Evolutionary conservation across 2,888 invertebrate species (phyloP).

Genomic region (Scaptomyza cyrtandrae): DNA sequence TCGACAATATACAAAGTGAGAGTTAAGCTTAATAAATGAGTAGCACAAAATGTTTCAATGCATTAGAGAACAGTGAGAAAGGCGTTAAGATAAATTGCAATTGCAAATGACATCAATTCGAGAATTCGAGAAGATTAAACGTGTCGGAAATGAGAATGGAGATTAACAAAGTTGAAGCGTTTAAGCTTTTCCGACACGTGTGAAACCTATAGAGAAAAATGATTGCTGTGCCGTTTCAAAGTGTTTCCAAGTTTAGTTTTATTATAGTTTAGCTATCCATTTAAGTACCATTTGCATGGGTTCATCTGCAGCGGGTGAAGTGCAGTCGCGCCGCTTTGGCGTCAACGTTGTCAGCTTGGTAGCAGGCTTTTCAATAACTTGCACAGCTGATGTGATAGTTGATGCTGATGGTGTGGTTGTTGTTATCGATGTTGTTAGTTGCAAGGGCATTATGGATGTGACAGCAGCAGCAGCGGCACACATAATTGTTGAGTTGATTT

Average conservation of each 20-base stretch:
- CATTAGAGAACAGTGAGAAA: conserved; percentile 18
- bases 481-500: conserved; percentile 38
- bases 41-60: conserved; percentile 53
- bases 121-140: background rate
- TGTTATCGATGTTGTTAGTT: conserved; percentile 30
- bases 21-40: conserved; percentile 2
- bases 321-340: conserved; percentile 12
- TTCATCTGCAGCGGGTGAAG: conserved; percentile 41
- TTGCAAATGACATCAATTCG: background rate
- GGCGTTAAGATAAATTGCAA: conserved; percentile 7
- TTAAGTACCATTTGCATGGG: conserved; percentile 62
- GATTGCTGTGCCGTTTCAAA: conserved; percentile 61
- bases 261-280: conserved; percentile 25
- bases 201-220: conserved; percentile 8
- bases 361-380: conserved; percentile 40
- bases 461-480: conserved; percentile 50
- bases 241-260: conserved; percentile 14
- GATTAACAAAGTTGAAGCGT: background rate
- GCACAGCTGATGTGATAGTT: conserved; percentile 36
- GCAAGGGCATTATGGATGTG: conserved; percentile 41
- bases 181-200: background rate
- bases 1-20: conserved; percentile 3
- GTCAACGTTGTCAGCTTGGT: conserved; percentile 37
- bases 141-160: background rate
- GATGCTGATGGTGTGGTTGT: conserved; percentile 38